A percentile compares a stretch with the other conserved stretches of the same genome.
Conservation (phyloP, 1,140 invertebrate genomes). For the Steinernema feltiae region DNA sequence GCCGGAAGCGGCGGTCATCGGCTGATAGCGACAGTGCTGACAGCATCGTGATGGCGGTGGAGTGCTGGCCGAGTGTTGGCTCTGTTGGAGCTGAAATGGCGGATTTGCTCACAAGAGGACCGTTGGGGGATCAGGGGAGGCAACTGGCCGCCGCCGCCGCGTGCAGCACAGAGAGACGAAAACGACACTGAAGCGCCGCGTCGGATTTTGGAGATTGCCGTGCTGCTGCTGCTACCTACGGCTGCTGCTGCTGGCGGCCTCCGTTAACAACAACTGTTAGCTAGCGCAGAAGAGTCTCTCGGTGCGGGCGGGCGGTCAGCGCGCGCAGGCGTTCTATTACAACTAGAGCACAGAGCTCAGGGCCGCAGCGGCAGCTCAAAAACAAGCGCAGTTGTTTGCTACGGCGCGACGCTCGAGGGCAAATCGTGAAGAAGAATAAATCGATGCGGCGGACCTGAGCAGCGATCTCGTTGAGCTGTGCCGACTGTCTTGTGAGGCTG, state of each 20-base stretch:
- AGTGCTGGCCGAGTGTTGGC: too few relatives aligned
- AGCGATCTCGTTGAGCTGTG: not conserved
- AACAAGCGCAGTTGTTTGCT: slow-evolving; percentile 13
- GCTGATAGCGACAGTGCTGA: not conserved
- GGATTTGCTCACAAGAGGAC: too few relatives aligned
- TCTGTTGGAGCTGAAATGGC: not conserved
- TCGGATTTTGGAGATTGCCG: not conserved
- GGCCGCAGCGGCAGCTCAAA: not conserved
- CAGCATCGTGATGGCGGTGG: not conserved
- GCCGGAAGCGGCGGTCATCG: not conserved
- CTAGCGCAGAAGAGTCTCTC: not conserved
- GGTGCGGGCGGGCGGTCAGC: not conserved
- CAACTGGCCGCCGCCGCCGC: not conserved
- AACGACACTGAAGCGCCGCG: not conserved
- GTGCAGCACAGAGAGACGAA: too few relatives aligned
- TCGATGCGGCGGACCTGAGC: slow-evolving; percentile 16
- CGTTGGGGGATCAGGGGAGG: too few relatives aligned
- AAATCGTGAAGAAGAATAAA: not conserved
- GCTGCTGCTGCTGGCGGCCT: too few relatives aligned
- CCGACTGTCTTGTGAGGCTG: not conserved
- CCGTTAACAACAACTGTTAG: not conserved
- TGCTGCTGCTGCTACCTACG: too few relatives aligned
- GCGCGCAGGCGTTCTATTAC: slow-evolving; percentile 10
- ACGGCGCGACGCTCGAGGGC: not conserved
- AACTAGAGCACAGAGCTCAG: not conserved